Evolutionary conservation across 2,797 vertebrate genomes (phyloP).

Genomic region (Catostomus latipinnis): DNA sequence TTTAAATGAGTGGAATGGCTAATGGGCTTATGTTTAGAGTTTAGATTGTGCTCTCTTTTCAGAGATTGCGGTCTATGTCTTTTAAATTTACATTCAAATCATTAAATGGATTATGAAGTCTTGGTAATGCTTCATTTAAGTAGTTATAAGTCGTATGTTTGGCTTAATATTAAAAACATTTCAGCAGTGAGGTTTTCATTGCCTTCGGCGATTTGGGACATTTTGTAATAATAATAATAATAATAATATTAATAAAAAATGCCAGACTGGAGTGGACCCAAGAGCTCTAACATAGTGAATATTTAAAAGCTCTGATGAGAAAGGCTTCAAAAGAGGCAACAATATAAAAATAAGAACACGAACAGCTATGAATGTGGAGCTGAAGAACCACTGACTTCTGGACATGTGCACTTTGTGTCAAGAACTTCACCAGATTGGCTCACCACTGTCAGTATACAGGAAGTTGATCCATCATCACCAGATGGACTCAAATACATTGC

Average conservation of each 20-base stretch:
- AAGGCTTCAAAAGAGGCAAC: conserved; percentile 51
- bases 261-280: conserved; percentile 74
- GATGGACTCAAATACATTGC: conserved; percentile 36
- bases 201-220: conserved; percentile 22
- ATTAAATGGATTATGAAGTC: too few relatives aligned
- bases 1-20: not conserved
- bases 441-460: conserved; percentile 41
- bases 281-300: conserved; percentile 56
- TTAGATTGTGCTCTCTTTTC: not conserved
- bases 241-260: conserved; percentile 60
- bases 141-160: too few relatives aligned
- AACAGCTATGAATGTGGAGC: conserved; percentile 80
- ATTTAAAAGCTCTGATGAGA: conserved; percentile 63
- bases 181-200: conserved; percentile 48
- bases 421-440: conserved; percentile 68
- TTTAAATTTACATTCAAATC: not conserved
- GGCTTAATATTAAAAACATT: too few relatives aligned
- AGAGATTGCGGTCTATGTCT: not conserved
- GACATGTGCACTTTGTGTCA: conserved; percentile 64
- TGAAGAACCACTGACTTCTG: conserved; percentile 68
- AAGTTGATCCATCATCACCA: conserved; percentile 36
- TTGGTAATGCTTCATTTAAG: too few relatives aligned
- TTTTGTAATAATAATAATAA: not conserved
- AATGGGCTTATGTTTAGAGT: not conserved
- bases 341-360: conserved; percentile 39